These are phyloP conservation scores for Macropodus opercularis DNA, from an alignment of 2,797 vertebrate genomes.

Conservation along the genomic window DNA sequence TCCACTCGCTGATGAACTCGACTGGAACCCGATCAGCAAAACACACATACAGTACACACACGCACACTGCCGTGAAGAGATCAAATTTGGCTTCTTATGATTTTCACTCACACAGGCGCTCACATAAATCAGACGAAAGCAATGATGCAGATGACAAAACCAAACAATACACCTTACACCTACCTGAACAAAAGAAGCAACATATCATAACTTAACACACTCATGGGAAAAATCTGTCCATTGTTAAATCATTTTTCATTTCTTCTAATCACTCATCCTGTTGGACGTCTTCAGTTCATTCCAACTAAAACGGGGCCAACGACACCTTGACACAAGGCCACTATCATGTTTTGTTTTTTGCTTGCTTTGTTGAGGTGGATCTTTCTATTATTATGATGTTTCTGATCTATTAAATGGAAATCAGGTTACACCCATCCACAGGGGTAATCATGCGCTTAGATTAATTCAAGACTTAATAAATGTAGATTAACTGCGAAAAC, in stretches of 20 bases:
- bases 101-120: neutral
- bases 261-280: too few species aligned
- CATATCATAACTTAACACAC: neutral
- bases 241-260: too few species aligned
- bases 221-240: too few species aligned
- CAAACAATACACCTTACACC: neutral
- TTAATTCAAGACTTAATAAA: neutral
- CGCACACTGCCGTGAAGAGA: constrained; percentile 11
- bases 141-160: neutral
- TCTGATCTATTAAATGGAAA: neutral
- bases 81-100: constrained; percentile 3
- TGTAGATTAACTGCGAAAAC: neutral
- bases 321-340: too few species aligned
- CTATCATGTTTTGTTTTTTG: neutral
- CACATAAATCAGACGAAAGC: constrained; percentile 4
- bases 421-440: neutral
- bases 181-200: neutral
- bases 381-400: neutral
- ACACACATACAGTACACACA: constrained; percentile 10
- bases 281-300: too few species aligned
- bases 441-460: neutral
- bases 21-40: constrained; percentile 21
- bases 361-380: neutral
- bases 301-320: too few species aligned
- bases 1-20: constrained; percentile 20